Percentiles rank a stretch among this genome's conserved stretches.
Evolutionary conservation across 2,888 invertebrate genomes (phyloP).

Genomic region (Cataglyphis rosenhaueri): DNA sequence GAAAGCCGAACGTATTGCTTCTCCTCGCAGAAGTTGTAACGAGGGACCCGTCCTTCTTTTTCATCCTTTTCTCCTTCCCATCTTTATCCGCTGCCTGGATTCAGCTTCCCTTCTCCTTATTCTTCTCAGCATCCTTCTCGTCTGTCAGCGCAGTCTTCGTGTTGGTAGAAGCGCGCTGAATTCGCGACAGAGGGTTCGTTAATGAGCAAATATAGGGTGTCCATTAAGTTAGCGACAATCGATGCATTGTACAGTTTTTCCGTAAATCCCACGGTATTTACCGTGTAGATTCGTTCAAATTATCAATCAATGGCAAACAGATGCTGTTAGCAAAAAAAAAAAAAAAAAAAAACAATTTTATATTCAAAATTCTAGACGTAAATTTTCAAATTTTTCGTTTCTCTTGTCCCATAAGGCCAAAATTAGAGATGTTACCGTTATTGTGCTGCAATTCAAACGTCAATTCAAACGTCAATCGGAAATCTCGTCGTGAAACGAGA

Average conservation of each 20-base stretch:
- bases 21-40: constrained; percentile 69
- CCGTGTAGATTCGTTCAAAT: constrained; percentile 31
- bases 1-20: constrained; percentile 72
- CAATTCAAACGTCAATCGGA: constrained; percentile 11
- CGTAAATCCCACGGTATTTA: constrained; percentile 38
- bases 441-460: not conserved
- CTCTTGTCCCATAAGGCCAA: not conserved
- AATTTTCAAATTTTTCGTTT: not conserved
- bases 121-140: constrained; percentile 64
- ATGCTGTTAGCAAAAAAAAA: not conserved
- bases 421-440: not conserved
- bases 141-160: constrained; percentile 67
- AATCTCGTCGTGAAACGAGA: constrained; percentile 12
- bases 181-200: constrained; percentile 80
- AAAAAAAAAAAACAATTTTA: not conserved
- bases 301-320: constrained; percentile 38
- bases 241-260: constrained; percentile 54
- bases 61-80: constrained; percentile 61
- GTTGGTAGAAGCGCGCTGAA: constrained; percentile 74
- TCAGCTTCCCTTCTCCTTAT: constrained; percentile 62
- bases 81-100: constrained; percentile 67
- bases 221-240: constrained; percentile 75
- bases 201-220: constrained; percentile 79
- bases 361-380: not conserved
- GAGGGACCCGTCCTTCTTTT: constrained; percentile 61